These are phyloP conservation scores for Fundulus diaphanus DNA, from an alignment of 2,797 vertebrate species.

Conservation along the genomic window DNA sequence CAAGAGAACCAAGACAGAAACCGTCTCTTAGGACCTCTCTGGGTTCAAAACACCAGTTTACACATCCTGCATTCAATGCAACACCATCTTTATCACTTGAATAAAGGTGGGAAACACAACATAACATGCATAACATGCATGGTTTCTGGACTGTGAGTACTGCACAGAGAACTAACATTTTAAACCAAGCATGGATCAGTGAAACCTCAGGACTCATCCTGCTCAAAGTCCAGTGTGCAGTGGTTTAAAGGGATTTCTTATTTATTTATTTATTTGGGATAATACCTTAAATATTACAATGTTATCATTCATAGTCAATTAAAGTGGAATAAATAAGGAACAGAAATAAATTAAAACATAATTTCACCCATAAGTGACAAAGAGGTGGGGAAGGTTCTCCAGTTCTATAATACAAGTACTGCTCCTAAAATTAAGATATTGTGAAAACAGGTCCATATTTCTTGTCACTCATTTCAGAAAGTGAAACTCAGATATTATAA, in stretches of 20 bases:
- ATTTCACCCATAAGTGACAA: not conserved
- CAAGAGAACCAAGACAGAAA: not conserved
- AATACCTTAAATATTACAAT: not conserved
- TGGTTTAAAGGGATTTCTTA: not conserved
- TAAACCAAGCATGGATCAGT: not conserved
- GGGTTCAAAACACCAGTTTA: not conserved
- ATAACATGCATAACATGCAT: not conserved
- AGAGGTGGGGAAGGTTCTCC: too few species aligned
- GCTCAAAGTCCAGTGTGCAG: not conserved
- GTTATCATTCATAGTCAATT: not conserved
- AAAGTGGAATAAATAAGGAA: not conserved
- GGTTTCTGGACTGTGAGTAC: not conserved
- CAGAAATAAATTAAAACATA: not conserved
- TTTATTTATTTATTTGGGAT: not conserved
- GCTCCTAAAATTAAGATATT: too few species aligned
- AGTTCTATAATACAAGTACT: too few species aligned
- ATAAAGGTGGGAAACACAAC: not conserved
- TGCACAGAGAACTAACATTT: not conserved
- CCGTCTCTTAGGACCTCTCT: not conserved
- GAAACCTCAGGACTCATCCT: not conserved
- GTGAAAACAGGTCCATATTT: too few species aligned
- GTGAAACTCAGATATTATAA: too few species aligned
- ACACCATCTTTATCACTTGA: not conserved
- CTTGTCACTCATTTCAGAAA: too few species aligned
- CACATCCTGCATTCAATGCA: not conserved